phyloP scores from a whole-genome alignment of 2,888 invertebrate species.

The Prosapia bicincta region DNA sequence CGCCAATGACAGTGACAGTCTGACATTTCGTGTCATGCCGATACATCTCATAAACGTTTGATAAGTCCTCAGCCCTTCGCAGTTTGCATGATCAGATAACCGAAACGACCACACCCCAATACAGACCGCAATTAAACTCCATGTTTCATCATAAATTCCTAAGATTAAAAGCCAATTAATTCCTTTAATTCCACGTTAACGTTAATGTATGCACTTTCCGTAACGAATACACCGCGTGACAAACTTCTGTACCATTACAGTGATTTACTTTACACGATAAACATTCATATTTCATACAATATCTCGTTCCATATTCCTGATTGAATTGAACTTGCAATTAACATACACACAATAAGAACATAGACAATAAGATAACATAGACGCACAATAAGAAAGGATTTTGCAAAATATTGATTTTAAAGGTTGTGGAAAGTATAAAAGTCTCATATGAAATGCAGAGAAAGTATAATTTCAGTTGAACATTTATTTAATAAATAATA shows the following conservation, averaged over 20 bases:
- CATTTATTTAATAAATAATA: too few relatives aligned
- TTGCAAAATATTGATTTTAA: too few relatives aligned
- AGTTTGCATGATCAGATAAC: neutral
- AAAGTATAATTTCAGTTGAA: too few relatives aligned
- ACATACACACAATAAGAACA: too few relatives aligned
- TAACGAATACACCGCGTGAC: neutral
- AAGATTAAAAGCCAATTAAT: neutral
- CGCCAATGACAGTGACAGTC: too few relatives aligned
- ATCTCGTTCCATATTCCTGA: too few relatives aligned
- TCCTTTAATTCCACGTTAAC: neutral
- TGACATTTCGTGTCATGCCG: neutral
- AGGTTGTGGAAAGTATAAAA: too few relatives aligned
- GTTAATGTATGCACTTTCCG: neutral
- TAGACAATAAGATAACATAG: too few relatives aligned
- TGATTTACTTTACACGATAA: neutral
- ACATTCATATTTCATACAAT: too few relatives aligned
- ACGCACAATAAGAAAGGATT: too few relatives aligned
- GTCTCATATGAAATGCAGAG: too few relatives aligned
- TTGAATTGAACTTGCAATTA: too few relatives aligned
- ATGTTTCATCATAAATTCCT: neutral
- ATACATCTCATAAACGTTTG: neutral
- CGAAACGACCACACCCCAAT: neutral
- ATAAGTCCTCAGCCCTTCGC: neutral
- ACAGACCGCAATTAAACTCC: neutral
- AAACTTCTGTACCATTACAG: neutral